Conservation (phyloP, 2,797 vertebrate genomes). For the Lophotriccus pileatus region DNA sequence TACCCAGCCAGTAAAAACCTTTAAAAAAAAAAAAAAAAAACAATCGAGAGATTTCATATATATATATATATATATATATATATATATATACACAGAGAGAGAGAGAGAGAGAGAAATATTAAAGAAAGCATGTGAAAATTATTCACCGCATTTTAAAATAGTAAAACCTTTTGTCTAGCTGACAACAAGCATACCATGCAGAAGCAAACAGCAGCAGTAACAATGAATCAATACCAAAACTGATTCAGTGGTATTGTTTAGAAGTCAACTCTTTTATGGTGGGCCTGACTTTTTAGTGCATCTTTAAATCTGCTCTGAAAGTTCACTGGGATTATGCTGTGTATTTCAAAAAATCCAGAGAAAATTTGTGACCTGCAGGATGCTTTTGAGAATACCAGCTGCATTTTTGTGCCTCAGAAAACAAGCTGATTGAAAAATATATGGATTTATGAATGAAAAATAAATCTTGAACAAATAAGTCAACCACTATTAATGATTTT, state of each 20-base stretch:
- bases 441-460: neutral
- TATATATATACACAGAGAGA: neutral
- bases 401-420: slow-evolving; percentile 8
- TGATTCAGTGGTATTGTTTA: slow-evolving; percentile 19
- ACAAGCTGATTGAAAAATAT: neutral
- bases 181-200: slow-evolving; percentile 1
- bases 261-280: slow-evolving; percentile 17
- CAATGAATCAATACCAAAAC: slow-evolving; percentile 47
- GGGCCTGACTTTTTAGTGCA: neutral
- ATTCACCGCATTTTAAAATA: neutral
- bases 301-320: slow-evolving; percentile 39
- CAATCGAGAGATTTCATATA: neutral
- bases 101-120: neutral
- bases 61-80: neutral
- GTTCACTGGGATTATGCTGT: neutral
- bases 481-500: slow-evolving; percentile 5
- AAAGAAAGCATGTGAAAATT: neutral
- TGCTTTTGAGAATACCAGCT: neutral
- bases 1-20: neutral
- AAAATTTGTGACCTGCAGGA: neutral
- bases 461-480: neutral
- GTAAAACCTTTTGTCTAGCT: slow-evolving; percentile 44
- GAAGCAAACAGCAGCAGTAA: slow-evolving; percentile 4
- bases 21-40: neutral
- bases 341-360: neutral